These are phyloP conservation scores for Metridium senile DNA, from an alignment of 92 coral and sea anemone genomes.

Conservation along the genomic window DNA sequence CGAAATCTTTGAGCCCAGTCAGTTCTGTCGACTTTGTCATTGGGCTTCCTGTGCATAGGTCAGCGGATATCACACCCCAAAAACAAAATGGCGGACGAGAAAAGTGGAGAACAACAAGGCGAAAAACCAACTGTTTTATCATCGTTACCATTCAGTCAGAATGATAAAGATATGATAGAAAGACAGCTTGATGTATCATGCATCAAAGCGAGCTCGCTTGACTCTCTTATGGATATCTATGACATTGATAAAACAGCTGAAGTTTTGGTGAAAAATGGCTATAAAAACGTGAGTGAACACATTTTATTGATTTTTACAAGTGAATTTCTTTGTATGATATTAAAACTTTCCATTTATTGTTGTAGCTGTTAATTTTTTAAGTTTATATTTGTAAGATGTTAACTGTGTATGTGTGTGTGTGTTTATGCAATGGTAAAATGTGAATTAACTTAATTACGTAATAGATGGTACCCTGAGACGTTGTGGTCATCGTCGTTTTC, in stretches of 20 bases:
- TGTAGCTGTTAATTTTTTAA: too few species aligned
- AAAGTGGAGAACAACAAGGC: not conserved
- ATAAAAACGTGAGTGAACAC: conserved; percentile 61
- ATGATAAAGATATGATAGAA: conserved; percentile 73
- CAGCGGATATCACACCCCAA: conserved; percentile 14
- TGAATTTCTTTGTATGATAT: too few species aligned
- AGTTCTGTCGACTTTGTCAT: not conserved
- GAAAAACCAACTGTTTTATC: conserved; percentile 12
- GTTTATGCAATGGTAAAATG: too few species aligned
- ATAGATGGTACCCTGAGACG: too few species aligned
- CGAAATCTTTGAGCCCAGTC: not conserved
- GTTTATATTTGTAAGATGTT: too few species aligned
- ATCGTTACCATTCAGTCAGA: conserved; percentile 54
- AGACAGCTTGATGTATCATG: conserved; percentile 51
- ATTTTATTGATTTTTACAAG: too few species aligned
- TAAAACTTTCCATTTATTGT: too few species aligned
- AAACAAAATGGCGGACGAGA: conserved; percentile 78
- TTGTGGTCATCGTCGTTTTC: too few species aligned
- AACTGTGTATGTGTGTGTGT: too few species aligned
- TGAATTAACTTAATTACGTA: too few species aligned
- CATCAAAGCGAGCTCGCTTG: conserved; percentile 19
- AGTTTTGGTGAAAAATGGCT: conserved; percentile 49
- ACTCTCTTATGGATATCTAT: conserved; percentile 57
- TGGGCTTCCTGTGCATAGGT: conserved; percentile 23
- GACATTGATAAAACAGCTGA: conserved; percentile 70